Evolutionary conservation across 2,888 invertebrate genomes (phyloP).

Genomic region (Hesperia comma): DNA sequence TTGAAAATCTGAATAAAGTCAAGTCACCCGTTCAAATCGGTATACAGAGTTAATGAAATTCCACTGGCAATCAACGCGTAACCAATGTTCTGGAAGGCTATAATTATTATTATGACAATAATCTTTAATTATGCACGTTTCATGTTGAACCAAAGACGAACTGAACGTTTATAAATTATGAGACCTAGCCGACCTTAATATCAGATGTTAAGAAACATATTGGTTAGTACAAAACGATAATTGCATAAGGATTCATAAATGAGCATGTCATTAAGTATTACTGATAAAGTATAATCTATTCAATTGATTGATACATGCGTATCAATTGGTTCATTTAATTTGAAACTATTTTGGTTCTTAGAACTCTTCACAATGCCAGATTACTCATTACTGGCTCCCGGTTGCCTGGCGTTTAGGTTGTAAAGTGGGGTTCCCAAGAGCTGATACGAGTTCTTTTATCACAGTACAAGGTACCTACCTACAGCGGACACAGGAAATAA

Average conservation of each 20-base stretch:
- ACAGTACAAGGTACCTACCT: background rate
- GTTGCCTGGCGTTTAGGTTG: background rate
- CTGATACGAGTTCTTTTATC: background rate
- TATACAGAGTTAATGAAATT: too few species aligned
- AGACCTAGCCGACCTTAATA: conserved; percentile 35
- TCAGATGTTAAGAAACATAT: conserved; percentile 38
- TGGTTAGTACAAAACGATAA: conserved; percentile 31
- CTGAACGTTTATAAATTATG: conserved; percentile 31
- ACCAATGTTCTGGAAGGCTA: background rate
- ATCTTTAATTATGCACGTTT: conserved; percentile 6
- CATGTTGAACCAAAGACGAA: conserved; percentile 8
- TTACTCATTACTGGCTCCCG: conserved; percentile 6
- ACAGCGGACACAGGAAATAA: too few species aligned
- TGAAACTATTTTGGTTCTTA: conserved; percentile 10
- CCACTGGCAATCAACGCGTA: background rate
- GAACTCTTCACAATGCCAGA: background rate
- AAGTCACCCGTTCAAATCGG: too few species aligned
- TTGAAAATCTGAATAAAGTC: too few species aligned
- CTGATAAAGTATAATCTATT: conserved; percentile 19
- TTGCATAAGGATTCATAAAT: conserved; percentile 26
- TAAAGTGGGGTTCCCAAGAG: conserved; percentile 6
- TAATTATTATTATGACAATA: background rate
- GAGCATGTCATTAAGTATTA: conserved; percentile 13
- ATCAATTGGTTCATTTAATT: conserved; percentile 7
- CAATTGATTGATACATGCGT: conserved; percentile 10